Evolutionary conservation across 2,113 vertebrate species (phyloP), one percentile per base, ranked within the genome.

Genomic region (Phodopus roborovskii): DNA sequence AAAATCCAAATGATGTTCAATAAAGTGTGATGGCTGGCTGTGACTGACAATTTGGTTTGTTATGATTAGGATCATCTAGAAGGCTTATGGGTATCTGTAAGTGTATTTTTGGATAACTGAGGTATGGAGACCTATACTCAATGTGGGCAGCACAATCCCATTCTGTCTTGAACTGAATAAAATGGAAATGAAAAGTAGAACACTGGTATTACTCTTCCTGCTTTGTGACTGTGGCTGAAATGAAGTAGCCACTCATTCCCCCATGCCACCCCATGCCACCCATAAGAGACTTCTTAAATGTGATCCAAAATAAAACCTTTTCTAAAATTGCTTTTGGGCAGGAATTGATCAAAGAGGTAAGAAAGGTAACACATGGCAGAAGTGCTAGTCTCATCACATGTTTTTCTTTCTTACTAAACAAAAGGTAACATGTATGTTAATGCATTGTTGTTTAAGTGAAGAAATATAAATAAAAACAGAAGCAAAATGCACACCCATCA

Each of bases 401-500:
- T 24, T 70, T 53, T 70, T 53, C 36, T 70, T 58, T 73, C 16
- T 68, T 88, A 73, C 24, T 39, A 58, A 15, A 42, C 73, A 48
- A 42, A 42, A 2, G 74, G 28, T 45, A 45, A 30, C 53, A 48
- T 42, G 42, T 79, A 2, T 42, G 53, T 56, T 74, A 85, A 62
- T 74, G 36, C 86, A 94, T 56, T 42, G 16, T 15, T 93, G 58
- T 64, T 48, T 74, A 83, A 95, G 17, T 83, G 22, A 74, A 5
- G n/a, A 87, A 94, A 75, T 1, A 94, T 22, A 93, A 79, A 96
- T 77, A 66, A 77, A 90, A 94, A 71, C 15, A 45, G 5, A 64
- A 82, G 87, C 8, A 74, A n/a, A 92, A 74, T 33, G 62, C 50
- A 70, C 13, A 90, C 87, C 16, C 66, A 19, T 45, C 93, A 92